Base-by-base conservation (phyloP, 1,140 invertebrate genomes). In the Ridgeia piscesae region DNA sequence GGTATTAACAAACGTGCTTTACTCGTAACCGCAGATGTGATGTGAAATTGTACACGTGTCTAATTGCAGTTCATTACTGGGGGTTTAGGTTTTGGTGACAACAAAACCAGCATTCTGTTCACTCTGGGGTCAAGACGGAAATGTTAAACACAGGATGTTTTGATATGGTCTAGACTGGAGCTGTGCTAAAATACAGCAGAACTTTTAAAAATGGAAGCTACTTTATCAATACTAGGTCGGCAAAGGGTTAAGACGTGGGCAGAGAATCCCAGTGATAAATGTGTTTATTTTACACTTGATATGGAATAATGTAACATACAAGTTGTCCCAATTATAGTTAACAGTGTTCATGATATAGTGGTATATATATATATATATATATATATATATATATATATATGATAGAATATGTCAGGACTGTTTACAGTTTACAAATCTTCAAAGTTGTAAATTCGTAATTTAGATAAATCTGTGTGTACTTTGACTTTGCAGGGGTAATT, bases 81-180 rank as follows among this genome's bases (percentile, higher is more conserved):
- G 58, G 58, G 58, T 8, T 77, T 17, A 21, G 58, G 58, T 77
- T 77, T 31, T 77, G 58, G 58, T 77, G 58, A 21, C 58, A 77
- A 27, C 58, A 77, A 42, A 77, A 77, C 6, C 27, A 21, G 58
- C 58, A 77, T 77, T 77, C 58, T 77, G 58, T 77, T 77, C 11
- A 77, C n/a, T n/a, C n/a, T n/a, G n/a, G n/a, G n/a, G n/a, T n/a
- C 58, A 77, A 77, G 58, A 77, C 27, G 58, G 17, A 77, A 77
- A 27, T 77, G 58, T 77, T 77, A 77, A 77, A 77, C 58, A 77
- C 58, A 77, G 58, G 58, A 77, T 77, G 58, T 77, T 77, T 77
- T 77, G 58, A 77, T 21, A 77, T 77, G 14, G 58, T 77, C 58
- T 77, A 77, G 58, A 77, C 58, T 77, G 11, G 58, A 8, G 58